Conservation (phyloP, 2,113 vertebrate species). For the Rhea pennata region DNA sequence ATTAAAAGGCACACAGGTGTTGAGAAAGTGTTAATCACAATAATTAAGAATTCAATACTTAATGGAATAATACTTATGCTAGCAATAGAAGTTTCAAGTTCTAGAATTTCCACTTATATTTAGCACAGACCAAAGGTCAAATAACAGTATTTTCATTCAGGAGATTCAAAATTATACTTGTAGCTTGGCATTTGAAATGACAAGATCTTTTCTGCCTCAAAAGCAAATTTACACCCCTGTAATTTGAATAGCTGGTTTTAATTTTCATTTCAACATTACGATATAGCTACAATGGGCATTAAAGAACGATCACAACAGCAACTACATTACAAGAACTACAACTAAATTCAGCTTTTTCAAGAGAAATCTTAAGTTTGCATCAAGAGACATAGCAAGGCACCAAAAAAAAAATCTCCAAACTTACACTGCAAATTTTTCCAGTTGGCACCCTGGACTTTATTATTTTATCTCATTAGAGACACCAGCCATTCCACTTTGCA, state of each 20-base stretch:
- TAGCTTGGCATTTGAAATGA: not conserved
- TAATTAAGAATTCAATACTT: not conserved
- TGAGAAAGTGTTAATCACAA: not conserved
- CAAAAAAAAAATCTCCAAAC: not conserved
- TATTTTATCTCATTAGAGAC: not conserved
- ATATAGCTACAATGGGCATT: rapidly evolving
- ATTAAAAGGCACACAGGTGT: not conserved
- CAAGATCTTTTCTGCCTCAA: not conserved
- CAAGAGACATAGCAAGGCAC: not conserved
- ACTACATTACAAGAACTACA: not conserved
- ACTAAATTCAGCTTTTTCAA: not conserved
- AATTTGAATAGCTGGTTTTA: not conserved
- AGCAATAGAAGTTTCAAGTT: not conserved
- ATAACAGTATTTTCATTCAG: not conserved
- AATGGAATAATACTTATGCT: not conserved
- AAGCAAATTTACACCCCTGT: not conserved
- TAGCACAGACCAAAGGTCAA: not conserved
- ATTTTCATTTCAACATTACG: not conserved
- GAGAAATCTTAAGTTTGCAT: not conserved
- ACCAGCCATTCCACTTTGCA: rapidly evolving
- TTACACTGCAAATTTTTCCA: not conserved
- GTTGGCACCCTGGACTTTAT: not conserved
- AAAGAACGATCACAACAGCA: not conserved
- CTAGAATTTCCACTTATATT: not conserved
- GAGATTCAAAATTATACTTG: not conserved